A percentile compares a stretch with the other conserved stretches of the same genome.
Conservation (phyloP, 53 echinoderm and acorn worm genomes). For the Antedon mediterranea region DNA sequence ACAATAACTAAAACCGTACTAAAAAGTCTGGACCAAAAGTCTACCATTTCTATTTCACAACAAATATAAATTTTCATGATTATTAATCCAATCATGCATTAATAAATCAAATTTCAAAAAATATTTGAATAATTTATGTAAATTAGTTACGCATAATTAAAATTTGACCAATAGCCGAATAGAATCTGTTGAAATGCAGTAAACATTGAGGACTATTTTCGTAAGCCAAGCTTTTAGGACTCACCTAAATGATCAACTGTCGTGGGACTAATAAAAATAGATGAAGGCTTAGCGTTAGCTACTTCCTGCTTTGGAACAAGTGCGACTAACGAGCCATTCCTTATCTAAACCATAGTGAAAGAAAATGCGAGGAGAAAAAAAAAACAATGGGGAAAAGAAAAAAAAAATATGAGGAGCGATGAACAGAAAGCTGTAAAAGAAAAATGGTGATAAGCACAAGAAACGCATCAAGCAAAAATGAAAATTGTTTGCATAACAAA, state of each 20-base stretch:
- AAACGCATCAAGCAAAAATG: neutral
- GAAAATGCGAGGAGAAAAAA: neutral
- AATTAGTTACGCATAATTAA: too few relatives aligned
- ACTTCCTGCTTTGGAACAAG: constrained; percentile 20
- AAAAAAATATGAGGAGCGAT: neutral
- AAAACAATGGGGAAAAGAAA: neutral
- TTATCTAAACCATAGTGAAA: neutral
- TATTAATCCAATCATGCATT: too few relatives aligned
- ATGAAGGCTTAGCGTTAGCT: neutral
- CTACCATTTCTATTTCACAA: too few relatives aligned
- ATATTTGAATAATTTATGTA: too few relatives aligned
- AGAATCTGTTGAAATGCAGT: neutral
- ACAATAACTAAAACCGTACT: too few relatives aligned
- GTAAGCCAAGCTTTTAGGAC: neutral
- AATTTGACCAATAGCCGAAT: too few relatives aligned
- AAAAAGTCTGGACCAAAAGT: too few relatives aligned
- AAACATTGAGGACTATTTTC: neutral
- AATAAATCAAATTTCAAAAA: too few relatives aligned
- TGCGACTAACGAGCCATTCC: constrained; percentile 11
- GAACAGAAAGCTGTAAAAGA: neutral
- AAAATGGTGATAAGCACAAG: neutral
- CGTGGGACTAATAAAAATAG: neutral
- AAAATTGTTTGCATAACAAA: neutral
- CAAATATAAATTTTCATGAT: too few relatives aligned
- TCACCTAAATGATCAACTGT: neutral